These are phyloP conservation scores for Dufourea novaeangliae DNA, from an alignment of 1,140 invertebrate species.

Conservation along the genomic window DNA sequence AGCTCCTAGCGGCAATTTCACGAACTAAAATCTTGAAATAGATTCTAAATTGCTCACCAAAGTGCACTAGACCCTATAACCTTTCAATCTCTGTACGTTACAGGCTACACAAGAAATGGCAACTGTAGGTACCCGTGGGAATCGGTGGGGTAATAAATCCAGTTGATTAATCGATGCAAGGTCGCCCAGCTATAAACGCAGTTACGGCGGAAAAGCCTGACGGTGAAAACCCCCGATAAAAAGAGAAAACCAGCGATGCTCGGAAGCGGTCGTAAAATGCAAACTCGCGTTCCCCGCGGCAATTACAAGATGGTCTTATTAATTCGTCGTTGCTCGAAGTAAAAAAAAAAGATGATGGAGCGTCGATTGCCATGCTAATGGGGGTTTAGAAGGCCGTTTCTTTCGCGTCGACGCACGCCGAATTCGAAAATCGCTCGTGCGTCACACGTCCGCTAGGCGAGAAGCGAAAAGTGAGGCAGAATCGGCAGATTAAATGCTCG, in stretches of 20 bases:
- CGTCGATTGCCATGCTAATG: conserved; percentile 40
- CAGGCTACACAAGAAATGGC: too few species aligned
- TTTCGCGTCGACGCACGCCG: not conserved
- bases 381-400: not conserved
- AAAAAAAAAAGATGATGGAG: not conserved
- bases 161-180: too few species aligned
- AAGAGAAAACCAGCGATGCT: conserved; percentile 10
- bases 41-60: too few species aligned
- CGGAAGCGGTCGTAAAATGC: conserved; percentile 2
- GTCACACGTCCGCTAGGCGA: too few species aligned
- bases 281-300: not conserved
- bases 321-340: conserved; percentile 17
- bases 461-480: not conserved
- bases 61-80: too few species aligned
- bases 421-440: conserved; percentile 3
- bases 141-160: too few species aligned
- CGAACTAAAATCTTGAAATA: too few species aligned
- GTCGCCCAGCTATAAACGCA: too few species aligned
- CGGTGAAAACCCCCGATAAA: conserved; percentile 17
- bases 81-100: too few species aligned
- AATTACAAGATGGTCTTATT: not conserved
- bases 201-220: conserved; percentile 11
- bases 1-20: too few species aligned
- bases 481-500: not conserved
- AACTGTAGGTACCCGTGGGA: too few species aligned